A percentile compares a stretch with the other conserved stretches of the same genome.
These are phyloP conservation scores for Rhinogobius similis DNA, from an alignment of 2,113 vertebrate genomes.

Conservation along the genomic window DNA sequence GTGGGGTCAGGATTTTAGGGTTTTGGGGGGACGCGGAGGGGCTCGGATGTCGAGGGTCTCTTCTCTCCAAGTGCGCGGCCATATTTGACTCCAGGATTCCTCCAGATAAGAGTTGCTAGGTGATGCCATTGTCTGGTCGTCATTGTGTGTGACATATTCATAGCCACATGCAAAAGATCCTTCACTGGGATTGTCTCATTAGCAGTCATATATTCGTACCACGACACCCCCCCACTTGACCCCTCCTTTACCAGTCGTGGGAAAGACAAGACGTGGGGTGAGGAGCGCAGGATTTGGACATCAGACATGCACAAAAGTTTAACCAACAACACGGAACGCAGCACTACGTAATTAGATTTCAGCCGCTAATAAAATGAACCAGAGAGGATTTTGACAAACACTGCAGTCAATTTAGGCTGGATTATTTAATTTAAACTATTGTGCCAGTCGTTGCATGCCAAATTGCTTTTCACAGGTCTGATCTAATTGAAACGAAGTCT, in stretches of 20 bases:
- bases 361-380: background rate
- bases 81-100: slow-evolving; percentile 81
- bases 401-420: background rate
- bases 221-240: slow-evolving; percentile 74
- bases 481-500: background rate
- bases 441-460: background rate
- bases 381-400: background rate
- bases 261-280: slow-evolving; percentile 70
- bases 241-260: slow-evolving; percentile 78
- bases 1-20: slow-evolving; percentile 28
- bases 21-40: slow-evolving; percentile 65
- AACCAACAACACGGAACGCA: background rate
- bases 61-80: slow-evolving; percentile 61
- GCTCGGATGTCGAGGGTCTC: slow-evolving; percentile 68
- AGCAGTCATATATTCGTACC: slow-evolving; percentile 82
- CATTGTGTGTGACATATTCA: slow-evolving; percentile 77
- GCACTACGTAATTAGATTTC: background rate
- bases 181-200: slow-evolving; percentile 75
- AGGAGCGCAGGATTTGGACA: slow-evolving; percentile 57
- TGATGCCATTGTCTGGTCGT: slow-evolving; percentile 72
- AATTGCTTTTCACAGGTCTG: background rate
- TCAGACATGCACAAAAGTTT: slow-evolving; percentile 47
- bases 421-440: slow-evolving; percentile 7
- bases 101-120: slow-evolving; percentile 76
- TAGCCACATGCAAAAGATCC: slow-evolving; percentile 72